Base-by-base conservation (phyloP, 2,113 vertebrate species). In the Synodontis membranacea region DNA sequence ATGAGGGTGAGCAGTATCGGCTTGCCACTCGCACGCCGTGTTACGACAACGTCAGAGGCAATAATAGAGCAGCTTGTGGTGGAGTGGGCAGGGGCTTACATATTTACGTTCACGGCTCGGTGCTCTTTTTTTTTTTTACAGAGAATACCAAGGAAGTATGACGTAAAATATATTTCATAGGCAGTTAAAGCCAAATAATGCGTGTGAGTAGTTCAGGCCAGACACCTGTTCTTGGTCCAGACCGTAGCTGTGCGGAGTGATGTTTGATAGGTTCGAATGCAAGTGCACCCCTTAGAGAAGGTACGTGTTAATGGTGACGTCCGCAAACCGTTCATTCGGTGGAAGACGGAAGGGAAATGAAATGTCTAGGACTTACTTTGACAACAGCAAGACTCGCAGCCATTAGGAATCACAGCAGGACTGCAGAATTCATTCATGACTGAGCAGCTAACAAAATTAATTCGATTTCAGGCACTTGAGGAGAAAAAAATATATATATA, bases 1-100 rank as follows among this genome's bases (percentile, higher is more conserved):
- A 81, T 39, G 23, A 58, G 81, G 87, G 90, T 90, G 88, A 89
- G 88, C 39, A 75, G 86, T 91, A 88, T 72, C 79, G 44, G 90
- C 85, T 86, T 78, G 54, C 62, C 64, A 31, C 74, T 80, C 44
- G 3, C 80, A 70, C 46, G n/a, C 46, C 68, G 72, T 44, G 42
- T 74, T 83, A 48, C 34, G 56, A 52, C 12, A 86, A 60, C 52
- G 34, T 28, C 66, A 87, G 7, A 42, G 72, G 79, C 79, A 82
- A 50, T 70, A 85, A 76, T 37, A 50, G 64, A 88, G 54, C 66
- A 64, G 48, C 34, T 80, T 64, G 37, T 23, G 54, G 31, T n/a
- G 17, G 44, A 83, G 54, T 60, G 52, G 52, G n/a, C 25, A 50
- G 60, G 37, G 52, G 48, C 60, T 25, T 80, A 8, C 44, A 60